Evolutionary conservation across 2,113 vertebrate genomes (phyloP), one percentile per base, ranked within the genome.

Genomic region (Mirza zaza): DNA sequence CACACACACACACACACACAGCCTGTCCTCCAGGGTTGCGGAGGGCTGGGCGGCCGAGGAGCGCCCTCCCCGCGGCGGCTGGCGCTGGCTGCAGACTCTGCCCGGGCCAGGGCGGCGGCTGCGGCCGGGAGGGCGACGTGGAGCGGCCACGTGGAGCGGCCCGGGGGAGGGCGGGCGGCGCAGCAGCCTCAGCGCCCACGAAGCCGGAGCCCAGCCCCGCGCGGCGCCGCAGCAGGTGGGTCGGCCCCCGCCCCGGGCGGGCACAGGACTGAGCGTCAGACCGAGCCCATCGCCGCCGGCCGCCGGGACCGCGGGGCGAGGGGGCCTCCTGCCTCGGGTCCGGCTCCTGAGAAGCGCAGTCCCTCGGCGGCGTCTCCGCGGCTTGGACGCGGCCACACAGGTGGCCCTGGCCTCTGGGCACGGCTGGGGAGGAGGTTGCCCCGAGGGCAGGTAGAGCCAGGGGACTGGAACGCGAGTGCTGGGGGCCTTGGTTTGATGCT

Each of bases 71-170:
- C 50, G 27, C 32, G 9, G 42, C 48, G 2, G 80, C 92, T 27
- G 77, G 87, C 81, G 36, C 67, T 17, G 4, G 48, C 82, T 75
- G 65, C 10, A 96, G 55, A 97, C 96, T 96, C 93, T 97, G 97
- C 90, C 87, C 83, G 9, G 68, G 57, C 81, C 50, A 61, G 97
- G 97, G 97, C 95, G 97, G 97, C 42, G 94, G 92, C 96, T 14
- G 81, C 96, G 1, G 88, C 84, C 36, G 2, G 81, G 95, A 92
- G 89, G 67, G 82, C 94, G 94, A 98, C 98, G 98, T 98, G 98
- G 98, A 97, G 89, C 83, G 83, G 97, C 97, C 98, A 98, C 98
- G 98, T 98, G 98, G 98, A 98, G 97, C 97, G 0, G 91, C 68
- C 93, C 61, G 45, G 87, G 95, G 94, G 87, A 67, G 96, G 97